Conservation (phyloP, 1,140 invertebrate genomes). For the Panagrolaimus sp. region DNA sequence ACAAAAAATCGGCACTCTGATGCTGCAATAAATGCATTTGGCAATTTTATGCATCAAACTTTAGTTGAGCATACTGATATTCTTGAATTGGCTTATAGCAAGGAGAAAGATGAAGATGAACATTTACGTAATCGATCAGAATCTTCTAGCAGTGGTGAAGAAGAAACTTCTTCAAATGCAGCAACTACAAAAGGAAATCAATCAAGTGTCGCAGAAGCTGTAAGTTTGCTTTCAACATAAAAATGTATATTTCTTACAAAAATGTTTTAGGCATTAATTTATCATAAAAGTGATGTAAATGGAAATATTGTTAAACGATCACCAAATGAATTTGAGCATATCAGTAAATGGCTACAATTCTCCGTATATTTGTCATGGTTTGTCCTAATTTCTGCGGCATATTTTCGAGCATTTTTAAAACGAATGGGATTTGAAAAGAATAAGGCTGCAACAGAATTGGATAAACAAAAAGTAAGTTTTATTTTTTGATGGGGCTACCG, state of each 20-base stretch:
- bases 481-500: too few relatives aligned
- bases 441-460: slow-evolving; percentile 44
- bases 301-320: slow-evolving; percentile 12
- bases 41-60: neutral
- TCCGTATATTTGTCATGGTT: slow-evolving; percentile 55
- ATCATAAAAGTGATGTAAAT: slow-evolving; percentile 6
- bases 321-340: slow-evolving; percentile 37
- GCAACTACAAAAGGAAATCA: neutral
- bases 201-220: too few relatives aligned
- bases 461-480: slow-evolving; percentile 29
- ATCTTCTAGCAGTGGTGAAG: slow-evolving; percentile 6
- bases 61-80: slow-evolving; percentile 22
- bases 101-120: slow-evolving; percentile 15
- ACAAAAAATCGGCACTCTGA: too few relatives aligned
- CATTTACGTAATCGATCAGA: neutral
- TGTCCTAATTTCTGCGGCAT: slow-evolving; percentile 43
- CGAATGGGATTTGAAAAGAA: slow-evolving; percentile 51
- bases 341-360: slow-evolving; percentile 35
- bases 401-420: slow-evolving; percentile 52
- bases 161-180: neutral
- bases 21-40: neutral
- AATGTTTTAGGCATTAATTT: neutral
- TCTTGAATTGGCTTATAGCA: slow-evolving; percentile 22
- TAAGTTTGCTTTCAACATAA: too few relatives aligned
- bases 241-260: too few relatives aligned